Base-by-base conservation (phyloP, 2,888 invertebrate genomes). In the Trisateles emortualis region DNA sequence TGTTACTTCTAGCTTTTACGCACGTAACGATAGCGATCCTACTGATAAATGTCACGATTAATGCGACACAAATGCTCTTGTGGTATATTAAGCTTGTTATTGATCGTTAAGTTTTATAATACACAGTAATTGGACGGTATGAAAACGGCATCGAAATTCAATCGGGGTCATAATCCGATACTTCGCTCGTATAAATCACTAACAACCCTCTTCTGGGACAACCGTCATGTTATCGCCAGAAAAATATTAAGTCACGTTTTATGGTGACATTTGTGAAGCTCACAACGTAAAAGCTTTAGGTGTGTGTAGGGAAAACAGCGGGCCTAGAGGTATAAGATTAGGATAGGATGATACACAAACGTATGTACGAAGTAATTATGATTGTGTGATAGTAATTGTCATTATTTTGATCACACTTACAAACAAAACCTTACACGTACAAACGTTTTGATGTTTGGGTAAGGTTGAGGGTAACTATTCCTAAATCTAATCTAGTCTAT, bases 401-500 rank as follows among this genome's bases (percentile, higher is more conserved):
- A 19, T 19, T 19, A 24, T 17, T 40, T 30, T 33, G 29, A 26
- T 26, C 0, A 26, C 16, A 19, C 16, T n/a, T n/a, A n/a, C n/a
- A n/a, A 10, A 9, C 10, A 16, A 17, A 4, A 19, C 10, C 5
- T 3, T 62, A 59, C 70, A 77, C 79, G 79, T 80, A 78, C 77
- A 81, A 74, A 74, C 81, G 79, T 70, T 69, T 61, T 47, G 35
- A 52, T 59, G 52, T 58, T 49, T 57, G 60, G 64, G 59, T 66
- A 54, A 67, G 63, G 66, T 50, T 73, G 49, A 76, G 78, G 82
- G 81, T 72, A 65, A 72, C 87, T 89, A 88, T 75, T 79, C 83
- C 88, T 89, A 90, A 79, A 78, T 72, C 92, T 91, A 91, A 78
- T 76, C 92, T 92, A 92, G 79, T 76, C 91, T 92, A 92, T 80